These are phyloP conservation scores for Caranx ignobilis DNA, from an alignment of 2,113 vertebrate genomes.

Conservation along the genomic window DNA sequence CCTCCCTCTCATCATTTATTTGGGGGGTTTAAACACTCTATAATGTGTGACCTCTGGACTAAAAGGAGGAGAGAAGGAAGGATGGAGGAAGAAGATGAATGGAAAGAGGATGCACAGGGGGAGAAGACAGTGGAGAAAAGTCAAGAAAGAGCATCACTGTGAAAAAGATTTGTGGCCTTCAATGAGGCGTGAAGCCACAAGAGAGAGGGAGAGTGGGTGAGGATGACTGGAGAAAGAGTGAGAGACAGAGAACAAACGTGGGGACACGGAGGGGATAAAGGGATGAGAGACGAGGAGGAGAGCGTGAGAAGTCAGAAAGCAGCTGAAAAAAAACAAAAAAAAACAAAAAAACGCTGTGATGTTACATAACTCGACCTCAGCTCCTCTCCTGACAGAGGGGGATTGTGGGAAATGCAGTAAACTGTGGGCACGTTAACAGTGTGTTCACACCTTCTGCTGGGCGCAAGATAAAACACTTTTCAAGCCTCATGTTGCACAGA, in stretches of 20 bases:
- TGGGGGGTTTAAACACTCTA: slow-evolving; percentile 10
- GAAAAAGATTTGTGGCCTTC: slow-evolving; percentile 45
- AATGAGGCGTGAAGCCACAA: slow-evolving; percentile 36
- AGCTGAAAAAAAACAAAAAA: slow-evolving; percentile 11
- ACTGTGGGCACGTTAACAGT: slow-evolving; percentile 25
- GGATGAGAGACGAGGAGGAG: slow-evolving; percentile 27
- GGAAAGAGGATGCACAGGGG: not conserved
- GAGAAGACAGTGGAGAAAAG: slow-evolving; percentile 12
- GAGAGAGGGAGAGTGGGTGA: not conserved
- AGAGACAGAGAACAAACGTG: slow-evolving; percentile 34
- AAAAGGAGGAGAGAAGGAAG: not conserved
- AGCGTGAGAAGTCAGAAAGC: slow-evolving; percentile 45
- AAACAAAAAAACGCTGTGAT: slow-evolving; percentile 18
- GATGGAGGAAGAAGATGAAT: slow-evolving; percentile 30
- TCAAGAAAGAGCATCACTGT: slow-evolving; percentile 42
- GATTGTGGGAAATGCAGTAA: slow-evolving; percentile 23
- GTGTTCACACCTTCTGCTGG: slow-evolving; percentile 22
- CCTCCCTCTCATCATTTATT: not conserved
- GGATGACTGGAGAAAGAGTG: slow-evolving; percentile 19
- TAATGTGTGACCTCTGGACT: slow-evolving; percentile 21
- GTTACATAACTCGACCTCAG: slow-evolving; percentile 14
- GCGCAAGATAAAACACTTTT: slow-evolving; percentile 23
- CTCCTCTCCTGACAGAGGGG: slow-evolving; percentile 22
- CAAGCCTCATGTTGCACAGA: slow-evolving; percentile 2
- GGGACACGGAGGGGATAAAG: slow-evolving; percentile 39